These are phyloP conservation scores for Hyperoplus immaculatus DNA, from an alignment of 2,797 vertebrate species.

Conservation along the genomic window DNA sequence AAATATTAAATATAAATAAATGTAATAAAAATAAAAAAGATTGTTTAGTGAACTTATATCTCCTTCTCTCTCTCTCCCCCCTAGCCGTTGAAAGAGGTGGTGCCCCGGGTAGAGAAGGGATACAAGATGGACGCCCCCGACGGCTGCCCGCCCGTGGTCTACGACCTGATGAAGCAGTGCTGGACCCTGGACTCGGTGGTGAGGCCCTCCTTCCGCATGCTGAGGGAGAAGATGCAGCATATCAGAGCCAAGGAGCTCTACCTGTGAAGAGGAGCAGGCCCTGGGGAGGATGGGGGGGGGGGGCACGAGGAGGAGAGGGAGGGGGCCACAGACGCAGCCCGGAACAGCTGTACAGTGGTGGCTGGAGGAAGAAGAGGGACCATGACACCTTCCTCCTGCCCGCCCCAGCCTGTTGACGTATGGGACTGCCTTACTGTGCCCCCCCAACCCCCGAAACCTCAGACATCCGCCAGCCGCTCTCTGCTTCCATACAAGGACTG, in stretches of 20 bases:
- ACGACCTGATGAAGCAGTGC: constrained; percentile 98
- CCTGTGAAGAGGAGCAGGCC: constrained; percentile 85
- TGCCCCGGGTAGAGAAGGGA: constrained; percentile 96
- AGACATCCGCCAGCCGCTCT: constrained; percentile 49
- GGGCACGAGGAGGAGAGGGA: not conserved
- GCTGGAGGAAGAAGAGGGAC: constrained; percentile 51
- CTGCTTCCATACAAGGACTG: constrained; percentile 72
- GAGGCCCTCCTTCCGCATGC: constrained; percentile 93
- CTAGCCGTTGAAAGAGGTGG: constrained; percentile 95
- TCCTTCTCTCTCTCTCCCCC: constrained; percentile 4
- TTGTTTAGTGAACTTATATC: not conserved
- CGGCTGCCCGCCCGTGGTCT: constrained; percentile 91
- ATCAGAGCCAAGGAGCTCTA: constrained; percentile 95
- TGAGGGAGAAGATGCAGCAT: constrained; percentile 95
- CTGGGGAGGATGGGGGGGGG: not conserved
- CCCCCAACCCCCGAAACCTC: constrained; percentile 32
- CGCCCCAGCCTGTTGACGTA: constrained; percentile 40
- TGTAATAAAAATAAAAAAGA: not conserved
- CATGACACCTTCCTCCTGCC: constrained; percentile 59
- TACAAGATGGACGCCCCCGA: constrained; percentile 98
- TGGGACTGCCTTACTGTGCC: constrained; percentile 62
- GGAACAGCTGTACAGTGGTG: constrained; percentile 32
- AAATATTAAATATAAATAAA: not conserved
- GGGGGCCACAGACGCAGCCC: constrained; percentile 42
- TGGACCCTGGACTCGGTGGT: constrained; percentile 91